Percentiles rank a stretch among this genome's conserved stretches.
These are phyloP conservation scores for Gobionotothen gibberifrons DNA, from an alignment of 2,797 vertebrate genomes.

Conservation along the genomic window DNA sequence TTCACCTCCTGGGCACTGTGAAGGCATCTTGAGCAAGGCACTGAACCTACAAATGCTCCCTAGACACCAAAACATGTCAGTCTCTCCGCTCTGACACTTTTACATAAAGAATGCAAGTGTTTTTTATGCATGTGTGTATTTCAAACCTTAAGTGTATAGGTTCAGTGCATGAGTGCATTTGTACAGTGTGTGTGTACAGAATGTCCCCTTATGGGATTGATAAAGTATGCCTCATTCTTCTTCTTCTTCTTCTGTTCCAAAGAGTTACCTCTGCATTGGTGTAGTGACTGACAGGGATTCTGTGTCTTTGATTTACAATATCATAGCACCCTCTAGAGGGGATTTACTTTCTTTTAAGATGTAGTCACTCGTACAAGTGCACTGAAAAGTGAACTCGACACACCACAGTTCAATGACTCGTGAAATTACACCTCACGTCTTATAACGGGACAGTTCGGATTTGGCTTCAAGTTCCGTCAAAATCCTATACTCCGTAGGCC, in stretches of 20 bases:
- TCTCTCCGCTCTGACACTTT: too few species aligned
- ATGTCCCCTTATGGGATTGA: too few species aligned
- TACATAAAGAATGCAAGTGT: too few species aligned
- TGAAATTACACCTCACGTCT: conserved; percentile 66
- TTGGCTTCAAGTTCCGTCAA: conserved; percentile 37
- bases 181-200: too few species aligned
- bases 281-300: not conserved
- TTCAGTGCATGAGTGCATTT: too few species aligned
- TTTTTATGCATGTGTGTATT: too few species aligned
- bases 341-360: conserved; percentile 3
- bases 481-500: conserved; percentile 16
- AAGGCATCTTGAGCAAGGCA: too few species aligned
- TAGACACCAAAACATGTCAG: too few species aligned
- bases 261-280: not conserved
- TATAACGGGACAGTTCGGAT: conserved; percentile 51
- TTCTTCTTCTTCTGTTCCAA: not conserved
- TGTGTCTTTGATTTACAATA: conserved; percentile 2
- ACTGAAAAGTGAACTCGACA: conserved; percentile 39
- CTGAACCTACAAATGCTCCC: too few species aligned
- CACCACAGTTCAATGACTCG: conserved; percentile 61
- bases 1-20: too few species aligned
- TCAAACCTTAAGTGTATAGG: too few species aligned
- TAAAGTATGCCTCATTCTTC: too few species aligned
- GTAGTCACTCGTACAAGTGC: conserved; percentile 13
- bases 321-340: conserved; percentile 65